These are phyloP conservation scores for Cyanoderma ruficeps DNA, from an alignment of 2,113 vertebrate genomes.

Conservation along the genomic window DNA sequence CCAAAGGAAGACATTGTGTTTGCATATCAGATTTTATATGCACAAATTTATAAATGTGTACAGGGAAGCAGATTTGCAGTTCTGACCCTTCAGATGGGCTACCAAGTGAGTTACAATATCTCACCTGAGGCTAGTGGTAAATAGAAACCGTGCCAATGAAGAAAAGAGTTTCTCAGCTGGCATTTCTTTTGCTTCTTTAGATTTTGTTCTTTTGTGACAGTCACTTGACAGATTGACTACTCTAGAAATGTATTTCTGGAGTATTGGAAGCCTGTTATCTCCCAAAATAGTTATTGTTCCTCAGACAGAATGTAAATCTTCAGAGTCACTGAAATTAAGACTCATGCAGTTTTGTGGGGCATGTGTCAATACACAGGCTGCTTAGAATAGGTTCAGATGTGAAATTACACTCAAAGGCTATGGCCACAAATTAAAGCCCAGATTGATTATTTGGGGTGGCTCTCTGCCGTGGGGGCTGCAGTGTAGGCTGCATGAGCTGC, in stretches of 20 bases:
- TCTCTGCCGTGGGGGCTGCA: rapidly evolving
- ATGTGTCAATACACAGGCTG: neutral
- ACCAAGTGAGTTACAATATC: neutral
- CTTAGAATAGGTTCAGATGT: neutral
- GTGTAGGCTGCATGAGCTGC: neutral
- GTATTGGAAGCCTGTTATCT: neutral
- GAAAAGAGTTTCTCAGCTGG: neutral
- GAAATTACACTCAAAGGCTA: neutral
- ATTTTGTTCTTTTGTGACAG: neutral
- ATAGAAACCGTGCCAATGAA: neutral
- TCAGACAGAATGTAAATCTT: neutral
- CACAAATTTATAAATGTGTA: neutral
- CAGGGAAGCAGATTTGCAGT: neutral
- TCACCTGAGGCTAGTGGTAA: neutral
- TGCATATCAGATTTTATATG: neutral
- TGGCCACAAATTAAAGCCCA: neutral
- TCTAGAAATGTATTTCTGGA: neutral
- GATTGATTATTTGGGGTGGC: neutral
- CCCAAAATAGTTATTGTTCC: neutral
- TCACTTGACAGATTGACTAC: neutral
- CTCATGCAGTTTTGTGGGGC: neutral
- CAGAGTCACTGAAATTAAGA: neutral
- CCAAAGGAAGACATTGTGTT: neutral
- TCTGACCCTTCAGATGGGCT: neutral
- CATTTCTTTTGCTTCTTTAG: neutral